phyloP scores from a whole-genome alignment of 2,888 invertebrate species.

The Torymus texanus region DNA sequence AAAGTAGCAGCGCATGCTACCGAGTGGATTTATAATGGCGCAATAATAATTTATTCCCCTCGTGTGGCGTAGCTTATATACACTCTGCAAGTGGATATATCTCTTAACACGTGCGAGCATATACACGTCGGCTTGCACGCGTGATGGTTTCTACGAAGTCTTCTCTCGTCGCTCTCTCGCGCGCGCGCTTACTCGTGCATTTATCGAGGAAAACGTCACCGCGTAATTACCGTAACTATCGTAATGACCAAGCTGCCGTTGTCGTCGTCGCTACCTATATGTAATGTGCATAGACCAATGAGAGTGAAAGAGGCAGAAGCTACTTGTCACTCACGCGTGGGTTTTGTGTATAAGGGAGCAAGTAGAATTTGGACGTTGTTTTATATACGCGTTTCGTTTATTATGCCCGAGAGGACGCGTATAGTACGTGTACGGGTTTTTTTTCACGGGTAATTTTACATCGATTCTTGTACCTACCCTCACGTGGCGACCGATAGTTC shows the following conservation, averaged over 20 bases:
- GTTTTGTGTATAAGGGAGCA: too few species aligned
- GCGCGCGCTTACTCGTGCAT: slow-evolving; percentile 46
- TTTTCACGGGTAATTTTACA: too few species aligned
- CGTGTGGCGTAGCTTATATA: slow-evolving; percentile 3
- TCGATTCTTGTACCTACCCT: too few species aligned
- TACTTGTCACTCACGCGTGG: too few species aligned
- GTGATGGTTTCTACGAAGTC: slow-evolving; percentile 70
- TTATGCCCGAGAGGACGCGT: neutral
- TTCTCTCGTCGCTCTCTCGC: slow-evolving; percentile 63
- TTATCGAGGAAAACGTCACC: slow-evolving; percentile 68
- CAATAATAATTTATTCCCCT: slow-evolving; percentile 67
- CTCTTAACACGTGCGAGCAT: slow-evolving; percentile 60
- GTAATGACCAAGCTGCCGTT: slow-evolving; percentile 49
- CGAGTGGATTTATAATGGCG: slow-evolving; percentile 67
- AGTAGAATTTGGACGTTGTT: neutral
- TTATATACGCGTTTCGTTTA: neutral
- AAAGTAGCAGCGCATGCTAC: too few species aligned
- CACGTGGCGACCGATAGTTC: too few species aligned
- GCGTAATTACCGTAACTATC: slow-evolving; percentile 71
- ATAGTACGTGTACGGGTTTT: too few species aligned
- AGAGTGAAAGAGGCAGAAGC: too few species aligned
- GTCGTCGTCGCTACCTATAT: neutral
- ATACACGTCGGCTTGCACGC: too few species aligned
- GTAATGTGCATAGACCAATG: neutral
- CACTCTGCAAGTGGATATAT: slow-evolving; percentile 59